phyloP scores from a whole-genome alignment of 1,140 invertebrate species.

The Drosophila auraria region DNA sequence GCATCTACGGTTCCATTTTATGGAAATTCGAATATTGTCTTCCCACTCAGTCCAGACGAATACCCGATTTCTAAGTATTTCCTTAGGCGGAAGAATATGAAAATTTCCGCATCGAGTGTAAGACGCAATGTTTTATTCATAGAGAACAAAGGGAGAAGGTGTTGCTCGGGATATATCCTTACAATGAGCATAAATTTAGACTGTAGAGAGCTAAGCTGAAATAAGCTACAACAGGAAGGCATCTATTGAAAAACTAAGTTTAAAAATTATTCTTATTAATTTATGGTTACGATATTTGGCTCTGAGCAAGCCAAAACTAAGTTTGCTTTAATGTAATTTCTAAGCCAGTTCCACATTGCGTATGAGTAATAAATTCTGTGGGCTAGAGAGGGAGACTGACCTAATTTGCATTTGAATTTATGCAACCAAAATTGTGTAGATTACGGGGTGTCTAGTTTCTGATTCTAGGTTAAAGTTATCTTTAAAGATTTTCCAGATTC shows the following conservation, averaged over 20 bases:
- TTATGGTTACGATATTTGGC: neutral
- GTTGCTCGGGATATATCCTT: neutral
- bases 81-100: constrained; percentile 34
- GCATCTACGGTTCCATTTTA: constrained; percentile 22
- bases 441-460: neutral
- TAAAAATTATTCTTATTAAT: neutral
- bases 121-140: constrained; percentile 44
- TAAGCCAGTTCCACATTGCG: neutral
- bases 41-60: constrained; percentile 15
- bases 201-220: neutral
- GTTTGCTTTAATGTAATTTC: constrained; percentile 11
- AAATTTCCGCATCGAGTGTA: constrained; percentile 10
- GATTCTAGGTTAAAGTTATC: neutral
- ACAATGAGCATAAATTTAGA: neutral
- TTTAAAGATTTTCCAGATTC: neutral
- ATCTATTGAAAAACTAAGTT: neutral
- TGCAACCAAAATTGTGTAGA: constrained; percentile 12
- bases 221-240: neutral
- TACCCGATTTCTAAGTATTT: constrained; percentile 32
- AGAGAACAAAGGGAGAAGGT: neutral
- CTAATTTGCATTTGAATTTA: constrained; percentile 12
- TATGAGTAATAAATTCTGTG: constrained; percentile 18
- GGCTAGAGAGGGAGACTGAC: constrained; percentile 6
- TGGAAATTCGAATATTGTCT: constrained; percentile 41
- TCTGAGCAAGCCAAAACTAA: neutral